phyloP scores from a whole-genome alignment of 2,797 vertebrate genomes.

The Gymnothorax reevesii region DNA sequence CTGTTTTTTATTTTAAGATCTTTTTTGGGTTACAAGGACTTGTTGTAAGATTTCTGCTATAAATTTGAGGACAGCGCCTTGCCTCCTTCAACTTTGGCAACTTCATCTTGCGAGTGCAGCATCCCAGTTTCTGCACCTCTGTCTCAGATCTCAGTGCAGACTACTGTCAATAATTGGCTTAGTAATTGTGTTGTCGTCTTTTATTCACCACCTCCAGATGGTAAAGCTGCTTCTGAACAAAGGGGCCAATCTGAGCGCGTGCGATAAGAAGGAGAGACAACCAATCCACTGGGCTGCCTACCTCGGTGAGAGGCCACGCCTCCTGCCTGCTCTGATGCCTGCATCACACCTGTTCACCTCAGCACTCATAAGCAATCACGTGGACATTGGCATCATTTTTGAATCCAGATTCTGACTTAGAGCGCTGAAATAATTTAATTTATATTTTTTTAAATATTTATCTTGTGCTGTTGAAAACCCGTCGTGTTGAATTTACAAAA shows the following conservation, averaged over 20 bases:
- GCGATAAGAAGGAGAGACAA: slow-evolving; percentile 93
- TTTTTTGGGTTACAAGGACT: too few relatives aligned
- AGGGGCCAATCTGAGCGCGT: slow-evolving; percentile 89
- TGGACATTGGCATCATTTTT: background rate
- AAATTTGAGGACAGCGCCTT: too few relatives aligned
- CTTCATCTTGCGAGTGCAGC: background rate
- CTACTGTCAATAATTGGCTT: too few relatives aligned
- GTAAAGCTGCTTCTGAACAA: slow-evolving; percentile 93
- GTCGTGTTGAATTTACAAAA: too few relatives aligned
- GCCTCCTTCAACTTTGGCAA: background rate
- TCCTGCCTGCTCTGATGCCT: background rate
- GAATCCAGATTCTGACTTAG: background rate
- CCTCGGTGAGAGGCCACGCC: slow-evolving; percentile 73
- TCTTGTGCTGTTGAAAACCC: too few relatives aligned
- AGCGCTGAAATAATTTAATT: too few relatives aligned
- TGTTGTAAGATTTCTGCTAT: too few relatives aligned
- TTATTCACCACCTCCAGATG: slow-evolving; percentile 71
- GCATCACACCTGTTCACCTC: background rate
- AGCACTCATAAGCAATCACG: background rate
- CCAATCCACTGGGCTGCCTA: slow-evolving; percentile 94
- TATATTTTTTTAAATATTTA: too few relatives aligned
- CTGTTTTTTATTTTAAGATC: too few relatives aligned
- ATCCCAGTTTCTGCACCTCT: background rate
- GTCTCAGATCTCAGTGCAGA: background rate
- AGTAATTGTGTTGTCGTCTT: background rate